These are phyloP conservation scores for Orthonevra nobilis DNA, from an alignment of 2,888 invertebrate species.

Conservation along the genomic window DNA sequence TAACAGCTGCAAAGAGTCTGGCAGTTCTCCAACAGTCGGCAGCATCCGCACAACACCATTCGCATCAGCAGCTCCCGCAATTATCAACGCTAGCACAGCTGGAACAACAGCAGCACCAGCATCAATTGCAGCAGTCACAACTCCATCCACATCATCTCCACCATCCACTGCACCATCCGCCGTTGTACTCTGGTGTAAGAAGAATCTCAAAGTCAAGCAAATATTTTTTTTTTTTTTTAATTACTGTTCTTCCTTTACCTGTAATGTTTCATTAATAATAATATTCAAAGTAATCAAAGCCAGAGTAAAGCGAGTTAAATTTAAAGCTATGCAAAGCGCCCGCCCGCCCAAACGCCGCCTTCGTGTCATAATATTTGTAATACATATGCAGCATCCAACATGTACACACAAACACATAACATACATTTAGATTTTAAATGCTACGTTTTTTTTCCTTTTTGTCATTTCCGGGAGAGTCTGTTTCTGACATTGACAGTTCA, in stretches of 20 bases:
- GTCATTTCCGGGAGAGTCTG: slow-evolving; percentile 41
- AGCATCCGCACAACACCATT: slow-evolving; percentile 56
- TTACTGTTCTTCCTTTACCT: slow-evolving; percentile 38
- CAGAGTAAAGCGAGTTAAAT: slow-evolving; percentile 27
- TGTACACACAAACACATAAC: slow-evolving; percentile 9
- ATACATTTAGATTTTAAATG: slow-evolving; percentile 8
- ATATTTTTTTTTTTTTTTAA: slow-evolving; percentile 17
- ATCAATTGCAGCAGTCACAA: slow-evolving; percentile 71
- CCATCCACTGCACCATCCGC: slow-evolving; percentile 76
- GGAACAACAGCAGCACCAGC: slow-evolving; percentile 72
- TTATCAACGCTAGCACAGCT: slow-evolving; percentile 61
- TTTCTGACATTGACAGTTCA: slow-evolving; percentile 20
- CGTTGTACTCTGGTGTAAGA: slow-evolving; percentile 79
- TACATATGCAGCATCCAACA: slow-evolving; percentile 18
- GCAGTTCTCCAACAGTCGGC: slow-evolving; percentile 70
- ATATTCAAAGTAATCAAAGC: slow-evolving; percentile 33
- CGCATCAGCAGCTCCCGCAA: slow-evolving; percentile 64
- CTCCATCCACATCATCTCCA: slow-evolving; percentile 70
- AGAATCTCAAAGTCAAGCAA: slow-evolving; percentile 35
- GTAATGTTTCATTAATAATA: slow-evolving; percentile 61
- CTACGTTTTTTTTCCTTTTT: slow-evolving; percentile 27
- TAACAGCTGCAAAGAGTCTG: slow-evolving; percentile 82
- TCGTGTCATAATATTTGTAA: slow-evolving; percentile 17
- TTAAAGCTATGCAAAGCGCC: slow-evolving; percentile 48
- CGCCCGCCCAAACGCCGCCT: slow-evolving; percentile 16